A percentile compares a stretch with the other conserved stretches of the same genome.
Evolutionary conservation across 1,140 invertebrate genomes (phyloP).

Genomic region (Bombus ignitus): DNA sequence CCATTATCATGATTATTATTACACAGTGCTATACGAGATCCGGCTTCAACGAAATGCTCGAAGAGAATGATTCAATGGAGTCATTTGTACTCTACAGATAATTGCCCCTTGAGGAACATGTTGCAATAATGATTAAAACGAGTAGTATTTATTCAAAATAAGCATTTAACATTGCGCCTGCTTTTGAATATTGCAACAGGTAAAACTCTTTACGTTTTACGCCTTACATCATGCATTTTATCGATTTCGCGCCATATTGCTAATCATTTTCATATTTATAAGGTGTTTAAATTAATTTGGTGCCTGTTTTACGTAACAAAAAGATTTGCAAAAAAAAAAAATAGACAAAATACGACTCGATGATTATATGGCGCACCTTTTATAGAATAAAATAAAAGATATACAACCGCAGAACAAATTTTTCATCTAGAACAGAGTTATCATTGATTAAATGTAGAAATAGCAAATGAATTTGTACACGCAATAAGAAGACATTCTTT

Average conservation of each 20-base stretch:
- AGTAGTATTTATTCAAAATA: background rate
- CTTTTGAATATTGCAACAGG: conserved; percentile 16
- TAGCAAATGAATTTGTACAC: too few species aligned
- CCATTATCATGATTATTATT: conserved; percentile 23
- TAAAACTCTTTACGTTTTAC: background rate
- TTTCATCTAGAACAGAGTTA: background rate
- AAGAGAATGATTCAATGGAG: background rate
- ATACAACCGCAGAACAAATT: background rate
- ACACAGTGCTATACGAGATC: background rate
- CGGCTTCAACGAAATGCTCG: background rate
- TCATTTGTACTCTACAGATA: background rate
- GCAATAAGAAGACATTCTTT: too few species aligned
- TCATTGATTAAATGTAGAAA: too few species aligned
- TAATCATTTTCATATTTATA: background rate
- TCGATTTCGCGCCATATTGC: background rate
- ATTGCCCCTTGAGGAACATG: background rate
- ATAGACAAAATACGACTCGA: background rate
- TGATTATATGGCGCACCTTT: too few species aligned
- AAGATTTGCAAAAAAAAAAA: background rate
- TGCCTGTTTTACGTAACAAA: background rate
- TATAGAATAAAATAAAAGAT: too few species aligned
- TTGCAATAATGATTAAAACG: background rate
- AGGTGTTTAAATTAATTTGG: background rate
- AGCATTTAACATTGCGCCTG: background rate
- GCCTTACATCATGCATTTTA: background rate